These are phyloP conservation scores for Sinodicranocentrus sp. DNA, from an alignment of 2,888 invertebrate genomes.

Conservation along the genomic window DNA sequence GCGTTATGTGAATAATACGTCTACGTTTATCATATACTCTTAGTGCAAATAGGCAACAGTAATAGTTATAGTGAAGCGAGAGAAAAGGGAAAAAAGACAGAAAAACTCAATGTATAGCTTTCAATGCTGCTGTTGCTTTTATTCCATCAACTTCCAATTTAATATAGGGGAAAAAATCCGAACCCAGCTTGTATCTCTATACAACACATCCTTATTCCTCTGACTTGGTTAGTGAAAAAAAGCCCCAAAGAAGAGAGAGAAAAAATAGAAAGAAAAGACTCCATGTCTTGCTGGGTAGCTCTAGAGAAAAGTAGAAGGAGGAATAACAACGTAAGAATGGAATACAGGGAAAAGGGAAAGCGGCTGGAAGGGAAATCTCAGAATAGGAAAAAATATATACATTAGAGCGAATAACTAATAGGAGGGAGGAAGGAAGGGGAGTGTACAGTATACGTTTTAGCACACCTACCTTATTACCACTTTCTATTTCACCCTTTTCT, in stretches of 20 bases:
- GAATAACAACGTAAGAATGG: conserved; percentile 33
- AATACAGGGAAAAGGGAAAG: conserved; percentile 26
- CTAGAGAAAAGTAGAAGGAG: conserved; percentile 17
- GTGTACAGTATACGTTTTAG: neutral
- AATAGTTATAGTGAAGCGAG: neutral
- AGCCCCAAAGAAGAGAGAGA: conserved; percentile 13
- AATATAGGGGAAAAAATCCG: conserved; percentile 25
- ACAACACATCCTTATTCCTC: neutral
- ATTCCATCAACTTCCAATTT: conserved; percentile 47
- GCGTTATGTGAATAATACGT: conserved; percentile 21
- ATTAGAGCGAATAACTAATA: conserved; percentile 43
- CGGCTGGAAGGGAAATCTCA: conserved; percentile 43
- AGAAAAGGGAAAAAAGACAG: conserved; percentile 1
- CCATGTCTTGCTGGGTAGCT: too few relatives aligned
- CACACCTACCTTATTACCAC: conserved; percentile 19
- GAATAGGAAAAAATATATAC: conserved; percentile 28
- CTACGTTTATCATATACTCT: conserved; percentile 46
- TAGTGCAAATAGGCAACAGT: neutral
- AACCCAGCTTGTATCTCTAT: neutral
- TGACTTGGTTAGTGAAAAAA: conserved; percentile 1
- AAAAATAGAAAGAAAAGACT: conserved; percentile 1
- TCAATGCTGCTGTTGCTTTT: conserved; percentile 35
- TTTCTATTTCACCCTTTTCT: neutral
- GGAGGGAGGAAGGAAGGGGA: conserved; percentile 17
- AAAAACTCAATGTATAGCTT: neutral